Conservation (phyloP, 2,113 vertebrate species). For the Phrynosoma blainvillii region DNA sequence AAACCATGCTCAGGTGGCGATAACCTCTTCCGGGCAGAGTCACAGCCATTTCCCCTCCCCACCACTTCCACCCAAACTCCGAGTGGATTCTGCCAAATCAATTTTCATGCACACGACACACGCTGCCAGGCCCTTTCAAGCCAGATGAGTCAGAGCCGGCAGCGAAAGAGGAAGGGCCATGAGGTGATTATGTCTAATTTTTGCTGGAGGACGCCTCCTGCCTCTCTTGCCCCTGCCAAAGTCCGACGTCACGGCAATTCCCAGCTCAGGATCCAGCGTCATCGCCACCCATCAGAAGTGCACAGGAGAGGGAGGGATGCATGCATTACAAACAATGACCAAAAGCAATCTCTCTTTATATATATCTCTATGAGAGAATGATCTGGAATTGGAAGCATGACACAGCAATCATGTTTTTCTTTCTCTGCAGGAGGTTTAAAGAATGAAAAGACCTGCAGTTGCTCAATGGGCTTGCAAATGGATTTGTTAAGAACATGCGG, state of each 20-base stretch:
- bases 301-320: neutral
- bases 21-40: neutral
- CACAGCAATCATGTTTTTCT: too few relatives aligned
- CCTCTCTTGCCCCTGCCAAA: conserved; percentile 30
- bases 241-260: conserved; percentile 26
- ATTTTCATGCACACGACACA: conserved; percentile 64
- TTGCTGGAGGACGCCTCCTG: conserved; percentile 57
- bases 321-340: too few relatives aligned
- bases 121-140: conserved; percentile 63
- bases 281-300: neutral
- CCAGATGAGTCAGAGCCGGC: conserved; percentile 67
- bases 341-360: too few relatives aligned
- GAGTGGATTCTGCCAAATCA: conserved; percentile 50
- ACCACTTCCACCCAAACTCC: too few relatives aligned
- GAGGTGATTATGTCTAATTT: conserved; percentile 62
- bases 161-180: conserved; percentile 38
- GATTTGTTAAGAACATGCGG: too few relatives aligned
- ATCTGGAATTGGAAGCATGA: too few relatives aligned
- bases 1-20: rapidly evolving
- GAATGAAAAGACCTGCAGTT: too few relatives aligned
- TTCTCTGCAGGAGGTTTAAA: too few relatives aligned
- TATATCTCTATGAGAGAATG: too few relatives aligned
- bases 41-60: neutral
- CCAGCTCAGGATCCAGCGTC: neutral
- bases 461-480: too few relatives aligned